Conservation (phyloP, 2,888 invertebrate genomes). For the Allygus modestus region DNA sequence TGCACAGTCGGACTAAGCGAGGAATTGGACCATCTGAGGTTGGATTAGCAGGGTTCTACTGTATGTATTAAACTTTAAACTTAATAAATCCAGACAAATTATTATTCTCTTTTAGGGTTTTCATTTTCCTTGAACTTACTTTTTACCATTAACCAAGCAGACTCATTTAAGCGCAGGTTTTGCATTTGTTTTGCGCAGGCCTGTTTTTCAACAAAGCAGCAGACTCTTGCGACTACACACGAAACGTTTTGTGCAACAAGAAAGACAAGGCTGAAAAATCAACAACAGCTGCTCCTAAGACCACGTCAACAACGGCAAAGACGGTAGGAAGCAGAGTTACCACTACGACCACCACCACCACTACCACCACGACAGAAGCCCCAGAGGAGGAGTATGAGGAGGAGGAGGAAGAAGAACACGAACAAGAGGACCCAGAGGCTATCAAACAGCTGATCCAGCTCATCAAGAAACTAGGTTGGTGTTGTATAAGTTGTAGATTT, state of each 20-base stretch:
- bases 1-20: too few relatives aligned
- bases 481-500: too few relatives aligned
- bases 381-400: conserved; percentile 72
- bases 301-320: conserved; percentile 74
- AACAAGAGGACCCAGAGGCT: conserved; percentile 85
- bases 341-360: conserved; percentile 72
- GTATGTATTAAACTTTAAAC: too few relatives aligned
- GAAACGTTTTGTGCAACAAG: conserved; percentile 88
- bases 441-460: conserved; percentile 90
- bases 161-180: not conserved
- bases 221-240: conserved; percentile 94
- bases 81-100: too few relatives aligned
- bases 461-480: conserved; percentile 88
- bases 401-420: conserved; percentile 72
- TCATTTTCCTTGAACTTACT: too few relatives aligned
- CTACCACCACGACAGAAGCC: conserved; percentile 70
- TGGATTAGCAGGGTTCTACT: too few relatives aligned
- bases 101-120: too few relatives aligned
- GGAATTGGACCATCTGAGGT: too few relatives aligned
- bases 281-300: conserved; percentile 71
- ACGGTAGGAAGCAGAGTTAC: conserved; percentile 76
- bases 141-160: not conserved
- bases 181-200: conserved; percentile 76
- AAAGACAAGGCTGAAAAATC: conserved; percentile 76
- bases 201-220: conserved; percentile 94